Percentiles rank a stretch among this genome's conserved stretches.
Conservation (phyloP, 2,888 invertebrate genomes). For the Elysia crispata region DNA sequence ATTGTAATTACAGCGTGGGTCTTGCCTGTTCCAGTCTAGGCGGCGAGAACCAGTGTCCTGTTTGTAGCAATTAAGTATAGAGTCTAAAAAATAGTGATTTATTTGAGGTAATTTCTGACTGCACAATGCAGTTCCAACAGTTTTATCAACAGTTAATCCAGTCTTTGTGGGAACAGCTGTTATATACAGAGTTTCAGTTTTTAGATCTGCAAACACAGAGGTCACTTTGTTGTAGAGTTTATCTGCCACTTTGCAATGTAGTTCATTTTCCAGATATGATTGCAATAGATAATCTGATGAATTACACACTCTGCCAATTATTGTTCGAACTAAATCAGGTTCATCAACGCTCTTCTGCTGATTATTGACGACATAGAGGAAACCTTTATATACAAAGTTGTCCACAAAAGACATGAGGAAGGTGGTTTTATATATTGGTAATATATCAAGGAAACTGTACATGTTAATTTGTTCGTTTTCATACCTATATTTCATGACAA, state of each 20-base stretch:
- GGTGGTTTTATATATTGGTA: not conserved
- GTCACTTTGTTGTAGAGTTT: constrained; percentile 54
- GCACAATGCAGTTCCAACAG: too few species aligned
- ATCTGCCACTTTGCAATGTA: constrained; percentile 58
- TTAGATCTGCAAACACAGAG: constrained; percentile 45
- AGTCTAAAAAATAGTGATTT: too few species aligned
- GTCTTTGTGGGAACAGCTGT: too few species aligned
- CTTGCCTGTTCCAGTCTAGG: too few species aligned
- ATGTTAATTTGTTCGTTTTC: not conserved
- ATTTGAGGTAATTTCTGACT: too few species aligned
- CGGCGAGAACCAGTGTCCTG: too few species aligned
- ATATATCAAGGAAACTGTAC: constrained; percentile 49
- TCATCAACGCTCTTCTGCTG: constrained; percentile 57
- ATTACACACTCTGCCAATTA: constrained; percentile 72
- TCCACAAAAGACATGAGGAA: constrained; percentile 67
- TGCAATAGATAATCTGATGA: constrained; percentile 63
- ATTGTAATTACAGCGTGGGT: too few species aligned
- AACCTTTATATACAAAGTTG: constrained; percentile 66
- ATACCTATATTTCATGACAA: constrained; percentile 29
- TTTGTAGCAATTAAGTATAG: too few species aligned
- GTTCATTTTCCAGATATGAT: constrained; percentile 75
- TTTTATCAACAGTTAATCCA: too few species aligned
- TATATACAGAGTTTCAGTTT: too few species aligned
- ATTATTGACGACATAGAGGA: constrained; percentile 70
- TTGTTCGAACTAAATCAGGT: constrained; percentile 57